Evolutionary conservation across 2,797 vertebrate genomes (phyloP), one percentile per base, ranked within the genome.

Genomic region (Sebastes alutus): DNA sequence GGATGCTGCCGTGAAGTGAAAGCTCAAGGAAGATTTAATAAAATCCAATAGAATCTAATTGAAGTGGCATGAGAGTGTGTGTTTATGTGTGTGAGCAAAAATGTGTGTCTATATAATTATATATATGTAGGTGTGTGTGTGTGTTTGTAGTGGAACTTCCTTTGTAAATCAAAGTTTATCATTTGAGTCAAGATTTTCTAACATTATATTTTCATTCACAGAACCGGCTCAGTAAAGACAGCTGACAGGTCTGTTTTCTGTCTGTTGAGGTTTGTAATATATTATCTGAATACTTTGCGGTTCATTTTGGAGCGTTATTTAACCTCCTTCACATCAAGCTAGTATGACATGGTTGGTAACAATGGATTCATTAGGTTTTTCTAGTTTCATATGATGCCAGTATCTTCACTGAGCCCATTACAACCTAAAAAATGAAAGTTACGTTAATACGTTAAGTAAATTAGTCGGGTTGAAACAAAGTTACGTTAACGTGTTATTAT

Each of bases 1-100:
- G 84, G 90, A 91, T 82, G 84, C 87, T 60, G 83, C 91, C 69
- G 88, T 84, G 87, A 94, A 94, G 90, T 91, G 93, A 94, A 90
- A 93, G 91, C 93, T 88, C 71, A 78, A 87, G 86, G 87, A 92
- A 94, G 93, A 96, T 95, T 95, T 93, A 94, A 94, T 96, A 88
- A 93, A 95, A 94, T 92, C 90, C 93, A 94, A 90, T 92, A 92
- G 82, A 93, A 94, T 93, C 86, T 95, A 94, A 95, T 93, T 94
- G 91, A 89, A 93, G 84, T 88, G 84, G 84, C 80, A 59, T 29
- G 25, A 77, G 12, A 69, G 64, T 25, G 20, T 54, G 46, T 49
- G 16, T 49, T 5, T 42, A 14, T 42, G 38, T 42, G 66, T 56
- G 6, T 18, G 8, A 49, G 49, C 49, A 52, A n/a, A 52, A 46